Base-by-base conservation (phyloP, 2,888 invertebrate genomes). In the Furcula furcula region DNA sequence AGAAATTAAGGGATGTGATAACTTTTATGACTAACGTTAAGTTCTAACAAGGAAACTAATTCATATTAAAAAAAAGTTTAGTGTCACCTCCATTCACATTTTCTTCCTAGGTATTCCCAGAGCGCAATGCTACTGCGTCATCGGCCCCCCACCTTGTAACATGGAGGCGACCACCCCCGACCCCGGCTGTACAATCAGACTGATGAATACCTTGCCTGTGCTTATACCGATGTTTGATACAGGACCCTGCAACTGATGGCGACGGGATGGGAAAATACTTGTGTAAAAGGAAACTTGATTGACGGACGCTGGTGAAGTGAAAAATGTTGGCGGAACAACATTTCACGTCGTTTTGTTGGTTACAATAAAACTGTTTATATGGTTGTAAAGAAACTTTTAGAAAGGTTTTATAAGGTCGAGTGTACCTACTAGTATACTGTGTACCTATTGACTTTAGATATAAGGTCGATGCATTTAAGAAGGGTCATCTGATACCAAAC, bases 161-260 rank as follows among this genome's bases (percentile, higher is more conserved):
- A 76, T 69, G 52, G 64, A 65, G 75, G 76, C 69, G 71, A 66
- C 71, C 66, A 45, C 51, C 65, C 54, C 63, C 72, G 60, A 64
- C 65, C 58, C 65, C 65, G 54, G 54, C 55, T 46, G 65, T 75
- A 80, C 81, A 80, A 77, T 79, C 81, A 71, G 65, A 72, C 76
- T 75, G 79, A 84, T 83, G 81, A 82, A 83, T 83, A 82, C 77
- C 72, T 76, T 71, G 9, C 4, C 15, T 16, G 5, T 28, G 11
- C 28, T 14, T 28, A 28, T 49, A 42, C 40, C 37, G 40, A 50
- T 45, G 51, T 48, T 55, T 55, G 30, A 15, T 35, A 46, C 46
- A 37, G 34, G 32, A 22, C 30, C 32, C 50, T 54, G 45, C 40
- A 36, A 33, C 31, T 46, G 54, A 54, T 49, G 46, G 48, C 29